Base-by-base conservation (phyloP, 2,113 vertebrate genomes). In the Macroglossus sobrinus region DNA sequence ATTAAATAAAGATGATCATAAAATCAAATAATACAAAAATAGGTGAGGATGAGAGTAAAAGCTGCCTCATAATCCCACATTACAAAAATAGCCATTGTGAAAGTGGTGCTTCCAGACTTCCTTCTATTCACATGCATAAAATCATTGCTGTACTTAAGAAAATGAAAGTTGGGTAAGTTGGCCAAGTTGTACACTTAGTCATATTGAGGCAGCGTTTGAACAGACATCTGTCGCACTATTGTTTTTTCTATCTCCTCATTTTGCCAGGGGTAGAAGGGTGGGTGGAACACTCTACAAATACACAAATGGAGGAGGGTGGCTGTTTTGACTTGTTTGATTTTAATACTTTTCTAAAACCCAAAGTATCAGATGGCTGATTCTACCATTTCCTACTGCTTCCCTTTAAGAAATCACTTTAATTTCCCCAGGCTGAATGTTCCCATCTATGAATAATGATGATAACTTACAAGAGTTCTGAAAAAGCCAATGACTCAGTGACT, bases 1-100 rank as follows among this genome's bases (percentile, higher is more conserved):
- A 33, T 66, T 63, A 47, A 35, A 78, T 35, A 63, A 66, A 61
- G 47, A 66, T 82, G 38, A 35, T 82, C 22, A 76, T 33, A 88
- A 84, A 94, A 95, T 89, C 15, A 82, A 95, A 84, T 64, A 93
- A 69, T 9, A 75, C 14, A 84, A 90, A 64, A 78, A 45, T 40
- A 13, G 13, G 40, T 35, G 53, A 86, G 16, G 13, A 47, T 22
- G 78, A 93, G 50, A 40, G 30, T 38, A 74, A 82, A 91, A 80
- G 79, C 13, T 89, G n/a, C 11, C 47, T 87, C 47, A 69, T 21
- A 57, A 71, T 35, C 47, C 19, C 26, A 45, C 10, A 85, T 28
- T 50, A 63, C 14, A 63, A 45, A 94, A 88, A 12, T n/a, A 90
- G 28, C 7, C 57, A 72, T 21, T 78, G 14, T 7, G 66, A 80